Conservation (phyloP, 1,140 invertebrate species). For the Scaptomyza montana region DNA sequence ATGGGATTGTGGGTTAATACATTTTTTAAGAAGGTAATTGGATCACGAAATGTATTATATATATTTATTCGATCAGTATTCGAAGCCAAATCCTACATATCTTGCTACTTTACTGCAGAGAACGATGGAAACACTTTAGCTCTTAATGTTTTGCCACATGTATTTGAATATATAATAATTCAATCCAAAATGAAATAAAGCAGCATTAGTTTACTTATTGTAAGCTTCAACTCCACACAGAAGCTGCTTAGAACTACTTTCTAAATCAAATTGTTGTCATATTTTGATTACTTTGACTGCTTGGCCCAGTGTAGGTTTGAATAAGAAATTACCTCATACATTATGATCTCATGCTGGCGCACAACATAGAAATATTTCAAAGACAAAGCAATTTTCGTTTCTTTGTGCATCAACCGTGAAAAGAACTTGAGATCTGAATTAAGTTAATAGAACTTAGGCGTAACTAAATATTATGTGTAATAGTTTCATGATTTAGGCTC, state of each 20-base stretch:
- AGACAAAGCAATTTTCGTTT: slow-evolving; percentile 21
- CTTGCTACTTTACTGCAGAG: too few relatives aligned
- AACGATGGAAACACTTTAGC: too few relatives aligned
- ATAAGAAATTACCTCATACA: slow-evolving; percentile 19
- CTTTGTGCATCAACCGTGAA: slow-evolving; percentile 31
- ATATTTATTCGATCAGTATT: too few relatives aligned
- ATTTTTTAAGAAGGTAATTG: not conserved
- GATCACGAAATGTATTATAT: too few relatives aligned
- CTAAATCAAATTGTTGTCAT: not conserved
- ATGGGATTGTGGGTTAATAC: too few relatives aligned
- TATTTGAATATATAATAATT: too few relatives aligned
- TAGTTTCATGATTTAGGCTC: not conserved
- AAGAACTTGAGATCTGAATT: slow-evolving; percentile 3
- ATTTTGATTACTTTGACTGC: not conserved
- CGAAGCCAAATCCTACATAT: too few relatives aligned
- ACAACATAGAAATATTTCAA: slow-evolving; percentile 1
- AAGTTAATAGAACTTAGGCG: not conserved
- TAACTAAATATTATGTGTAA: not conserved
- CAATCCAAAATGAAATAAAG: too few relatives aligned
- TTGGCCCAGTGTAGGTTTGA: not conserved
- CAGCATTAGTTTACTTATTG: too few relatives aligned
- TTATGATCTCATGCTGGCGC: slow-evolving; percentile 26
- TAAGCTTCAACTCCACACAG: not conserved
- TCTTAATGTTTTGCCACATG: too few relatives aligned
- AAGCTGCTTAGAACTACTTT: not conserved